Percentiles rank a stretch among this genome's conserved stretches.
These are phyloP conservation scores for Chalcis sispes DNA, from an alignment of 2,888 invertebrate genomes.

Conservation along the genomic window DNA sequence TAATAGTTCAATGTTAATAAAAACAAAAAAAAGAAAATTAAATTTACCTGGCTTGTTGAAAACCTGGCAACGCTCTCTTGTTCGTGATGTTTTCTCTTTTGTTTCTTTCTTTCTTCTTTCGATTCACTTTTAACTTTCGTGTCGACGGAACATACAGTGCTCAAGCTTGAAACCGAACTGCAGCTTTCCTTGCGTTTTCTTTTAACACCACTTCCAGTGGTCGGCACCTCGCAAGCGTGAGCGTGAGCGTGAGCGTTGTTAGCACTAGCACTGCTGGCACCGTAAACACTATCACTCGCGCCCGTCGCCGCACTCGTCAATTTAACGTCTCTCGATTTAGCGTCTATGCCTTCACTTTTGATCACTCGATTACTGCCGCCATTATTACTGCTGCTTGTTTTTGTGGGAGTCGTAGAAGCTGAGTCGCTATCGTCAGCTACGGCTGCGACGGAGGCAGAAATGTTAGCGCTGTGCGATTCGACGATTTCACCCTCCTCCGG, in stretches of 20 bases:
- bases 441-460: no score
- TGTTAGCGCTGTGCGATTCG: slow-evolving; percentile 60
- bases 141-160: slow-evolving; percentile 69
- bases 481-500: slow-evolving; percentile 74
- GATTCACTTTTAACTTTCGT: slow-evolving; percentile 70
- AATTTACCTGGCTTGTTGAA: slow-evolving; percentile 69
- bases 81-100: slow-evolving; percentile 66
- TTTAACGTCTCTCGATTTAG: slow-evolving; percentile 30
- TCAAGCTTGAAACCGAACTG: slow-evolving; percentile 70
- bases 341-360: slow-evolving; percentile 37
- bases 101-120: slow-evolving; percentile 69
- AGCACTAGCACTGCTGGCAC: slow-evolving; percentile 14
- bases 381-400: neutral
- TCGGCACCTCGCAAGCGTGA: slow-evolving; percentile 2
- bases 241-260: neutral
- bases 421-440: slow-evolving; percentile 50
- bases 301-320: neutral
- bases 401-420: slow-evolving; percentile 9
- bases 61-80: slow-evolving; percentile 66
- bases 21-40: neutral
- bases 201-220: slow-evolving; percentile 41
- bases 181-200: slow-evolving; percentile 60
- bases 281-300: neutral
- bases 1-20: no score
- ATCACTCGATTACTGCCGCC: neutral